phyloP scores from a whole-genome alignment of 2,113 vertebrate genomes.

The Pseudopipra pipra region DNA sequence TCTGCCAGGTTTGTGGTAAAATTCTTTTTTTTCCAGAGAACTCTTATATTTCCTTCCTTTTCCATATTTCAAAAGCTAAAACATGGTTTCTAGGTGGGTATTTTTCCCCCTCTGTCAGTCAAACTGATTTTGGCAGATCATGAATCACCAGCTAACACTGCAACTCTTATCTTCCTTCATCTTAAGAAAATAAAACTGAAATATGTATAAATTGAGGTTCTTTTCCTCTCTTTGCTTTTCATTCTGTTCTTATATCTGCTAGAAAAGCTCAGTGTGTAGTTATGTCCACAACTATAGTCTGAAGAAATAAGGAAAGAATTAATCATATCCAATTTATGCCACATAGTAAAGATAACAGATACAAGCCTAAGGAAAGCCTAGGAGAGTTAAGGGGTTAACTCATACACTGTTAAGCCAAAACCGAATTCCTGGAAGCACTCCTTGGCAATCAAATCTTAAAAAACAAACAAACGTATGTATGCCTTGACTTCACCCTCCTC shows the following conservation, averaged over 20 bases:
- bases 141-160: conserved; percentile 35
- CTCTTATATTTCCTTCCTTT: background rate
- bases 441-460: background rate
- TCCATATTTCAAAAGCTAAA: background rate
- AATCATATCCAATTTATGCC: background rate
- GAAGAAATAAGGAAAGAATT: background rate
- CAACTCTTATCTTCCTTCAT: background rate
- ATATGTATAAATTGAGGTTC: background rate
- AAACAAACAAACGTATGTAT: background rate
- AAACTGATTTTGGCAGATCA: background rate
- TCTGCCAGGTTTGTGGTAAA: background rate
- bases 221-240: background rate
- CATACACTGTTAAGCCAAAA: background rate
- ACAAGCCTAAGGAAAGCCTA: background rate
- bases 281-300: background rate
- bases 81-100: background rate
- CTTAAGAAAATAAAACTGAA: background rate
- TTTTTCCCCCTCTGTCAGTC: background rate
- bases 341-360: background rate
- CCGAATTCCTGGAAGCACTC: background rate
- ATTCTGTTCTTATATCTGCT: background rate
- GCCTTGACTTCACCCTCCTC: background rate
- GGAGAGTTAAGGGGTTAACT: background rate
- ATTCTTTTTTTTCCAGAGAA: background rate
- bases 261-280: background rate